phyloP scores from a whole-genome alignment of 2,888 invertebrate genomes.

The Masnerella sp. region DNA sequence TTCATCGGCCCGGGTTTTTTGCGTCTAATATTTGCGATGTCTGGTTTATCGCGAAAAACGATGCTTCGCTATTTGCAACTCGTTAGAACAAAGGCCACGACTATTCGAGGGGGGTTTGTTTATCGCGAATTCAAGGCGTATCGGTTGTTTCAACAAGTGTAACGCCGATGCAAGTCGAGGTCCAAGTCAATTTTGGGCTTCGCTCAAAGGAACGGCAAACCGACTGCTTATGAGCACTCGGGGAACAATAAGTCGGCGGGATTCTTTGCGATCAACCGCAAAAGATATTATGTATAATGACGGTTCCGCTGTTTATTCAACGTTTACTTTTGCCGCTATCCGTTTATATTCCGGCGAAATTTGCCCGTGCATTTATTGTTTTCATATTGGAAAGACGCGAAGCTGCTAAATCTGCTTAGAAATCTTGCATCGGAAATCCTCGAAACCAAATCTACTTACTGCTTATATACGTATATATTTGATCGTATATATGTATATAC shows the following conservation, averaged over 20 bases:
- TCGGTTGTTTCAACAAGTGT: slow-evolving; percentile 36
- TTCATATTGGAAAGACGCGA: slow-evolving; percentile 32
- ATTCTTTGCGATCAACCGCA: slow-evolving; percentile 2
- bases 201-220: no score
- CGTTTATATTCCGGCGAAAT: slow-evolving; percentile 15
- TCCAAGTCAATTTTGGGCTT: slow-evolving; percentile 40
- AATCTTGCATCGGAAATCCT: slow-evolving; percentile 40
- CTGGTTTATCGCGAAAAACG: slow-evolving; percentile 23
- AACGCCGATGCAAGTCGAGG: slow-evolving; percentile 4
- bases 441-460: slow-evolving; percentile 42
- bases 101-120: slow-evolving; percentile 11
- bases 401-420: slow-evolving; percentile 51
- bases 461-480: not conserved
- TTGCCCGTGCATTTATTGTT: slow-evolving; percentile 26
- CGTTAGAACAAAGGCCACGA: slow-evolving; percentile 19
- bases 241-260: slow-evolving; percentile 11
- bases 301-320: slow-evolving; percentile 17
- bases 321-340: slow-evolving; percentile 15
- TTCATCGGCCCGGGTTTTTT: slow-evolving; percentile 26
- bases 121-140: slow-evolving; percentile 7
- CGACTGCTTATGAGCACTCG: not conserved
- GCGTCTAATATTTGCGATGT: slow-evolving; percentile 39
- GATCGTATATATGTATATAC: slow-evolving; percentile 1
- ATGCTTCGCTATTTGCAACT: slow-evolving; percentile 35
- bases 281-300: slow-evolving; percentile 10